Evolutionary conservation across 64 coral and sea anemone genomes (phyloP).

Genomic region (Catalaphyllia jardinei): DNA sequence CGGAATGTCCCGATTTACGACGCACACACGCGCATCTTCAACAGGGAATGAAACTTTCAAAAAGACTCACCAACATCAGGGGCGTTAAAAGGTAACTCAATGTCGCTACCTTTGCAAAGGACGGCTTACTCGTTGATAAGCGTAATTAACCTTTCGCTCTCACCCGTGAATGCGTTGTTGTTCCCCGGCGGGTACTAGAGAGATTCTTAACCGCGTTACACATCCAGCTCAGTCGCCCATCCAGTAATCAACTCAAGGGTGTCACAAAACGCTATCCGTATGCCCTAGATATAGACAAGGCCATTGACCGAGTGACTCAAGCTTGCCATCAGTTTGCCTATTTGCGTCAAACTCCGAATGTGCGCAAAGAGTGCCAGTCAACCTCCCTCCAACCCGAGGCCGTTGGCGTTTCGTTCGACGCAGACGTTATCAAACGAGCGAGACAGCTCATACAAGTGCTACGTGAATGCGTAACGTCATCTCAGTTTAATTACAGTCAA

Average conservation of each 20-base stretch:
- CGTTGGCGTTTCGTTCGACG: background rate
- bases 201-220: constrained; percentile 45
- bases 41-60: constrained; percentile 40
- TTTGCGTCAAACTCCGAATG: constrained; percentile 10
- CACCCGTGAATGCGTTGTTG: constrained; percentile 18
- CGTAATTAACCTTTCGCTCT: constrained; percentile 6
- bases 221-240: constrained; percentile 40
- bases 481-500: too few relatives aligned
- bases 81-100: constrained; percentile 54
- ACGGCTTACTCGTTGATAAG: constrained; percentile 49
- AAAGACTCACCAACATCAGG: constrained; percentile 46
- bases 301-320: constrained; percentile 14
- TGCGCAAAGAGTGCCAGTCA: background rate
- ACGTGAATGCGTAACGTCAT: background rate
- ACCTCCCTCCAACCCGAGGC: background rate
- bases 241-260: constrained; percentile 50
- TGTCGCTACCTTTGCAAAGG: constrained; percentile 16
- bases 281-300: constrained; percentile 61
- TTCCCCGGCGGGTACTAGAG: constrained; percentile 31
- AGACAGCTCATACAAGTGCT: background rate
- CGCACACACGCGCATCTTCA: constrained; percentile 34
- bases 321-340: constrained; percentile 35
- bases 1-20: constrained; percentile 29
- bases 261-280: constrained; percentile 43
- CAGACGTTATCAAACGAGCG: background rate